Evolutionary conservation across 2,888 invertebrate species (phyloP), one percentile per base, ranked within the genome.

Genomic region (Amblyteles armatorius): DNA sequence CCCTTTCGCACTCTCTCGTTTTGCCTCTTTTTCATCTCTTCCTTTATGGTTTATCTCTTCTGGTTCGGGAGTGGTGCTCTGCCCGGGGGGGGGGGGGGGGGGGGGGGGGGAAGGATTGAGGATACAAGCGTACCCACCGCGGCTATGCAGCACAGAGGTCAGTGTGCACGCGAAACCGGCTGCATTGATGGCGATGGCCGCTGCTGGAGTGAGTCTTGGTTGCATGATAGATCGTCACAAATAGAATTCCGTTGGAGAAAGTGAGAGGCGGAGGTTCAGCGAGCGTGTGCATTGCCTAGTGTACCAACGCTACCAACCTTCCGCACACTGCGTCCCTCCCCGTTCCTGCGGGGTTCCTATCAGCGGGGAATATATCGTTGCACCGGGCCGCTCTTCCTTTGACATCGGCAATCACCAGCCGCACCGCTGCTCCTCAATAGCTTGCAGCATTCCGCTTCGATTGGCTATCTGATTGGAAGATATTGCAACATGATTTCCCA

Each of bases 371-470:
- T 77, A 86, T 76, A 79, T 84, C 82, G 84, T 86, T 86, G 82
- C 73, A 78, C 67, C 80, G 83, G 29, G 83, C 77, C 57, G 68
- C 9, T 88, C 88, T 57, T 57, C 90, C 91, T 91, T 91, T 92
- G 91, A 91, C 90, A 90, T 88, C 88, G 87, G 87, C 89, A 88
- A 91, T 91, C 91, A 90, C 80, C 89, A 88, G 88, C 86, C 86
- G 87, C 89, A 79, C 86, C 86, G 86, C 79, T 86, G 86, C 84
- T 77, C 78, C 83, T 83, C 87, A 86, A 88, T 87, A 83, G 82
- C 80, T 83, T 67, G 76, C 80, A 79, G 83, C 86, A 82, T 86
- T 44, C 78, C 87, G 86, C 88, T 86, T 88, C 88, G 89, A 88
- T 89, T 89, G 89, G 84, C 88, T 86, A 87, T 88, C 81, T 88